Conservation (phyloP, 2,113 vertebrate species). For the Cariama cristata region DNA sequence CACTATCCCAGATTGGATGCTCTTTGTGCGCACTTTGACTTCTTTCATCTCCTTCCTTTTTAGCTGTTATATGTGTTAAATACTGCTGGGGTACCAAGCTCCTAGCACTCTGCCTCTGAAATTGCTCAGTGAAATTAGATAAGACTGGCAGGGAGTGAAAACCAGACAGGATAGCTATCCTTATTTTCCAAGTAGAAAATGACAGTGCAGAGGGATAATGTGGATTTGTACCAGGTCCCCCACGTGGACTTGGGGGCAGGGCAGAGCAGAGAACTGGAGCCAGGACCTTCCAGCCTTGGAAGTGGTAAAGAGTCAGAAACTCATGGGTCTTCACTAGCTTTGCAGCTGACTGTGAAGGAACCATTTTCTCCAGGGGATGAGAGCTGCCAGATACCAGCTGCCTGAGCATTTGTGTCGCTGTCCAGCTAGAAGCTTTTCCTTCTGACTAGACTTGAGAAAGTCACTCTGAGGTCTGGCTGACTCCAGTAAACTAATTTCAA, state of each 20-base stretch:
- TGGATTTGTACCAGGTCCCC: background rate
- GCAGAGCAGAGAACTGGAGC: background rate
- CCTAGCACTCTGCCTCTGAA: background rate
- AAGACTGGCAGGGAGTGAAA: background rate
- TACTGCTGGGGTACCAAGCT: background rate
- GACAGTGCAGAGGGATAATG: background rate
- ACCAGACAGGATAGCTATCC: background rate
- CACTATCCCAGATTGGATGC: background rate
- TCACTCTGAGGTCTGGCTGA: background rate
- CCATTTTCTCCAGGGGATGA: background rate
- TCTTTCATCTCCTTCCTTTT: background rate
- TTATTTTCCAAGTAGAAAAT: background rate
- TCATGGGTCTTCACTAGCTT: background rate
- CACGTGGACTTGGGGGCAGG: background rate
- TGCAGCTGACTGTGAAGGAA: background rate
- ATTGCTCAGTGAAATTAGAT: background rate
- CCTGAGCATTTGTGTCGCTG: accelerated
- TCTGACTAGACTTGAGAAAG: background rate
- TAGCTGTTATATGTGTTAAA: background rate
- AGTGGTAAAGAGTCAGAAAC: background rate
- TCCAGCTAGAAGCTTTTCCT: background rate
- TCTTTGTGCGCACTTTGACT: background rate
- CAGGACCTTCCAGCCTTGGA: background rate
- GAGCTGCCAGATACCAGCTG: background rate
- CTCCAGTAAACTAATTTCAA: background rate